phyloP scores from a whole-genome alignment of 2,797 vertebrate species.

The Schizothorax lantsangensis region DNA sequence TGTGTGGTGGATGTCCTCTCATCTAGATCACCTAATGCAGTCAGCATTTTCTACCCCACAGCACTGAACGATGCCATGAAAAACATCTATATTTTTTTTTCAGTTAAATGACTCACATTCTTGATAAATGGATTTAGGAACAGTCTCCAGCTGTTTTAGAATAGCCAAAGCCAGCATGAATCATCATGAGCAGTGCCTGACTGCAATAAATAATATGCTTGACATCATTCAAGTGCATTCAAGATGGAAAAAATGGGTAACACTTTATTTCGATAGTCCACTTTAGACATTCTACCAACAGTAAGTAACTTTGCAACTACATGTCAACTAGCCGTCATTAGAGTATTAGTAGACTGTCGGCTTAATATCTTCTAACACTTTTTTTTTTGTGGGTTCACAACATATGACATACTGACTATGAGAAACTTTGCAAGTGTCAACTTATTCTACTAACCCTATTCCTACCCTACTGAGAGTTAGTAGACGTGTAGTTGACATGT shows the following conservation, averaged over 20 bases:
- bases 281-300: no score
- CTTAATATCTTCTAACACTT: no score
- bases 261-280: no score
- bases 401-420: no score
- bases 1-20: neutral
- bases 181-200: neutral
- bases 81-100: conserved; percentile 51
- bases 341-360: no score
- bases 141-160: neutral
- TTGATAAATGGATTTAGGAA: conserved; percentile 61
- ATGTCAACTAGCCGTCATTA: no score
- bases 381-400: no score
- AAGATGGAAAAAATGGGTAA: neutral
- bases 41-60: conserved; percentile 44
- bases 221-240: neutral
- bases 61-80: conserved; percentile 62
- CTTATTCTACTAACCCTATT: no score
- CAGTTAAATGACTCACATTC: conserved; percentile 23
- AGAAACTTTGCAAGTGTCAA: no score
- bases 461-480: no score
- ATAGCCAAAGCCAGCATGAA: conserved; percentile 3
- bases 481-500: no score
- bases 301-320: no score
- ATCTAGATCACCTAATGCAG: neutral
- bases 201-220: neutral